Evolutionary conservation across 2,113 vertebrate genomes (phyloP), one percentile per base, ranked within the genome.

Genomic region (Passer montanus): DNA sequence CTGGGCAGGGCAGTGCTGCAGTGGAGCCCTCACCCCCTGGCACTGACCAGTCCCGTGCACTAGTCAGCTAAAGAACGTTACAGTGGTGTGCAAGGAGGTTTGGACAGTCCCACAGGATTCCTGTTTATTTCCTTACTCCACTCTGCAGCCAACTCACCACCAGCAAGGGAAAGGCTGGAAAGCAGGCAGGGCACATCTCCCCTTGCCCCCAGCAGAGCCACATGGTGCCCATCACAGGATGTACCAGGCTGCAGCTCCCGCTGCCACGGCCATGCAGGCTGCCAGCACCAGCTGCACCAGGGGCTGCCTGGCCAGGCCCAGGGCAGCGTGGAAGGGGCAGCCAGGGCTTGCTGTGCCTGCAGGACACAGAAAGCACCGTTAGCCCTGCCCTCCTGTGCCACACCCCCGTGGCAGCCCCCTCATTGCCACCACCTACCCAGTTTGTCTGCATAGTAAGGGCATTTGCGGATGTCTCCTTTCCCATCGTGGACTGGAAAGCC

Each of bases 201-300:
- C 23, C 77, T 43, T 4, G 30, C 56, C 55, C 6, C 17, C 8
- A 1, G 9, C 4, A 14, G 66, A 41, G 43, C 83, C 92, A 30
- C 17, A 3, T 41, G 11, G 41, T 52, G 24, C 62, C 81, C 55
- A 47, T 99, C 98, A 99, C 98, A 99, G 98, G 83, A 99, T 55
- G 95, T 99, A 99, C 99, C 99, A 99, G 3, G 98, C 99, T 30
- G 97, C 97, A 44, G 98, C 88, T 91, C 98, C 98, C 1, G 98
- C 99, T 11, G 98, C 95, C 81, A 97, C 90, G 2, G 99, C 99
- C 11, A 99, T 94, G 30, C 98, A 98, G n/a, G 98, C 97, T 0
- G 98, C 99, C 63, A 99, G 92, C 46, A 99, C 60, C 80, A 99
- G 98, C 95, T 99, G 99, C 63, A 98, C 97, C 13, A 98, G 97